These are phyloP conservation scores for Enteromius argenteus DNA, from an alignment of 2,797 vertebrate species.

Conservation along the genomic window DNA sequence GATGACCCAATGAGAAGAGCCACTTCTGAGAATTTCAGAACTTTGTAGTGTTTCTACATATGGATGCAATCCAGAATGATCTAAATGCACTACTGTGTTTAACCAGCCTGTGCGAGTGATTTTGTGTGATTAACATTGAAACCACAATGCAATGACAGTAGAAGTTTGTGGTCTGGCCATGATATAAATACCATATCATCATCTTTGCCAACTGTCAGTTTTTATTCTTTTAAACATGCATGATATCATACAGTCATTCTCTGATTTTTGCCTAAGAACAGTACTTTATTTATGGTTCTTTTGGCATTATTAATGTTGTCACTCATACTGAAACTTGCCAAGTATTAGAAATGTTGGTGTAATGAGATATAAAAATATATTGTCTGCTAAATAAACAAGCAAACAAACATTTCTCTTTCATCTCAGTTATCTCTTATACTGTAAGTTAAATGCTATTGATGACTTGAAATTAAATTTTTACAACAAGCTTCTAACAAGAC, in stretches of 20 bases:
- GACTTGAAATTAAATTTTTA: not conserved
- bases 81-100: conserved; percentile 23
- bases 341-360: not conserved
- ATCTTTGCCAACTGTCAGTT: conserved; percentile 24
- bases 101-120: conserved; percentile 34
- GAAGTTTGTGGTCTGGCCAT: conserved; percentile 32
- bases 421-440: too few relatives aligned
- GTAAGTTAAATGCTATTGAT: not conserved
- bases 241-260: not conserved
- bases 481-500: not conserved
- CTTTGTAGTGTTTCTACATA: conserved; percentile 64
- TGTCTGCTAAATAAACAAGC: not conserved
- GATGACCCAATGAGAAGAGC: conserved; percentile 46
- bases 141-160: conserved; percentile 23
- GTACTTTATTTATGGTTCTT: not conserved
- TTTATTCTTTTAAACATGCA: conserved; percentile 18
- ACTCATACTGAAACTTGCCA: not conserved
- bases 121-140: conserved; percentile 47
- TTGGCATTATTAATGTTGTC: not conserved
- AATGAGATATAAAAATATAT: not conserved
- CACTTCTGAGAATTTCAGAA: conserved; percentile 41
- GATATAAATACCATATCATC: conserved; percentile 21
- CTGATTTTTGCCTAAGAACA: not conserved
- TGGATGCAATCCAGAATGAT: conserved; percentile 48
- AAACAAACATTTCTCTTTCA: not conserved